These are phyloP conservation scores for Pheucticus melanocephalus DNA, from an alignment of 2,113 vertebrate genomes.

Conservation along the genomic window DNA sequence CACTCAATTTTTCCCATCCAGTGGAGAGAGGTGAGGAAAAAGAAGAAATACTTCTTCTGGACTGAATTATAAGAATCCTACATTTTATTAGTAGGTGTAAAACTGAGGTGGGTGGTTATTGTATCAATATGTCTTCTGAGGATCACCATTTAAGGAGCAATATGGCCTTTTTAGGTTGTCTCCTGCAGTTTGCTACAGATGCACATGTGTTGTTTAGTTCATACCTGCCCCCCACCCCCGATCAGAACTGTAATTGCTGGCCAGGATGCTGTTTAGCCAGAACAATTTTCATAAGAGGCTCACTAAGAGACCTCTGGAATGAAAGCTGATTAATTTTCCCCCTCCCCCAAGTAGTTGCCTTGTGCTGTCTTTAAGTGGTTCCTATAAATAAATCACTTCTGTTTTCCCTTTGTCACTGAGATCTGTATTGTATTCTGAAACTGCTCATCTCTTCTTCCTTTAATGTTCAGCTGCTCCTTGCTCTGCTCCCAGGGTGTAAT, in stretches of 20 bases:
- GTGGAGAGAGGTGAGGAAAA: neutral
- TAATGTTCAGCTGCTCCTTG: constrained; percentile 57
- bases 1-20: neutral
- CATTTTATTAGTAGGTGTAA: neutral
- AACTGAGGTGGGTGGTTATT: neutral
- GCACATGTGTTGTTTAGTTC: neutral
- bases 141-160: neutral
- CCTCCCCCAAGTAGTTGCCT: constrained; percentile 62
- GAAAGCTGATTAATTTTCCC: constrained; percentile 44
- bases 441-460: constrained; percentile 50
- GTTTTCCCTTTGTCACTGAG: constrained; percentile 67
- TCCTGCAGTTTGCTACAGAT: neutral
- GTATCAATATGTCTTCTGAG: neutral
- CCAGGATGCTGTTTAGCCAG: neutral
- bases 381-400: constrained; percentile 74
- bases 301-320: constrained; percentile 37
- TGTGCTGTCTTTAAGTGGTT: constrained; percentile 70
- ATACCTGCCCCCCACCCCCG: neutral
- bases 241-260: neutral
- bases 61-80: neutral
- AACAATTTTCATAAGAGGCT: neutral
- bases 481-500: constrained; percentile 15
- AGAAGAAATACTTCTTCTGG: neutral
- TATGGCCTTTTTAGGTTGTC: neutral
- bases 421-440: constrained; percentile 52